phyloP scores from a whole-genome alignment of 2,888 invertebrate species.

The Drymonia ruficornis region DNA sequence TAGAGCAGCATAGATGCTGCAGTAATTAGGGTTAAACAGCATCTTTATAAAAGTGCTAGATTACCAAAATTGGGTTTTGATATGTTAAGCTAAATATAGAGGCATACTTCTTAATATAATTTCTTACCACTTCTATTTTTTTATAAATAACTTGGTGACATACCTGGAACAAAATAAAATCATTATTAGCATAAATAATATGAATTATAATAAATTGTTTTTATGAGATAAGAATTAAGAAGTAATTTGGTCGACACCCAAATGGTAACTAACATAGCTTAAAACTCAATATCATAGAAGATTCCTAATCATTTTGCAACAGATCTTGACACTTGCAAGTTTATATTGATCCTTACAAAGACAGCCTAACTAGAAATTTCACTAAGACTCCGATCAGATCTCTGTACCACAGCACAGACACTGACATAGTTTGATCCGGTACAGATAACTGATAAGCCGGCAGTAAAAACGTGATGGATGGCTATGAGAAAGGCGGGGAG shows the following conservation, averaged over 20 bases:
- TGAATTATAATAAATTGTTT: no score
- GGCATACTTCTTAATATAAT: background rate
- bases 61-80: background rate
- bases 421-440: constrained; percentile 49
- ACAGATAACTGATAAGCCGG: constrained; percentile 40
- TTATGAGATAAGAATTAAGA: no score
- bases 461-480: constrained; percentile 47
- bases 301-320: no score
- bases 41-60: background rate
- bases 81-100: background rate
- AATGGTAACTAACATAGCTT: no score
- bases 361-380: background rate
- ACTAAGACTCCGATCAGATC: constrained; percentile 5
- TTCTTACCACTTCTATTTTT: background rate
- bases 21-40: background rate
- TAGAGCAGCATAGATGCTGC: constrained; percentile 21
- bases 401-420: constrained; percentile 30
- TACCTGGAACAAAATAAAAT: constrained; percentile 4
- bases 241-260: no score
- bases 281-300: no score
- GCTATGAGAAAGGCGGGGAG: constrained; percentile 21
- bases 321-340: no score
- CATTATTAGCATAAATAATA: background rate
- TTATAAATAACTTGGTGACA: background rate
- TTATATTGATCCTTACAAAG: background rate